phyloP scores from a whole-genome alignment of 2,113 vertebrate species.

The Hyaena hyaena region DNA sequence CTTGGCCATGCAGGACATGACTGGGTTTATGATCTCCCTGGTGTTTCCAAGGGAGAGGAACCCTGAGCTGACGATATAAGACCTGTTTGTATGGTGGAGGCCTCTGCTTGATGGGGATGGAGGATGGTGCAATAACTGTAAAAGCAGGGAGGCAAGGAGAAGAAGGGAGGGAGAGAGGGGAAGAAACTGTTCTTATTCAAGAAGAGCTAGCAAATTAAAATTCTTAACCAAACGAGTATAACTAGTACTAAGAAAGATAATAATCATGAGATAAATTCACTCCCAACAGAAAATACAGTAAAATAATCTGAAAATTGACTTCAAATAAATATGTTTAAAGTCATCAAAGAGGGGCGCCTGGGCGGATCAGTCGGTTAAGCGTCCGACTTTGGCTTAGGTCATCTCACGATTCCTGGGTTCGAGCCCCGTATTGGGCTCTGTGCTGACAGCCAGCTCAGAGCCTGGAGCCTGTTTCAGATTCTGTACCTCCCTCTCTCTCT shows the following conservation, averaged over 20 bases:
- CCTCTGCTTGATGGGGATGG: neutral
- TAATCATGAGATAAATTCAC: conserved; percentile 6
- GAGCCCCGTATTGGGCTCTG: too few relatives aligned
- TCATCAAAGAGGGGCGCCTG: neutral
- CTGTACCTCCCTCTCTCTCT: too few relatives aligned
- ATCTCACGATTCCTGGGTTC: too few relatives aligned
- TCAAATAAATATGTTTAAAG: conserved; percentile 17
- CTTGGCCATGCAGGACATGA: neutral
- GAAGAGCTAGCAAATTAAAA: neutral
- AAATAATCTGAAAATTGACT: neutral
- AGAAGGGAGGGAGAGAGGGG: neutral
- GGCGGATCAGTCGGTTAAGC: too few relatives aligned
- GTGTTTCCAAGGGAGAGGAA: neutral
- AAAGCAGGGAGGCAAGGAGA: neutral
- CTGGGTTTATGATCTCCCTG: neutral
- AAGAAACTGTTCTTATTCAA: neutral
- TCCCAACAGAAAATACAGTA: neutral
- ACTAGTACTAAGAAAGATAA: neutral
- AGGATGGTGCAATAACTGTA: neutral
- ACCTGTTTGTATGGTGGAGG: neutral
- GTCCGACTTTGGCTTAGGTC: too few relatives aligned
- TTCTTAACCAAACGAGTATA: neutral
- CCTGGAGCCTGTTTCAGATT: too few relatives aligned
- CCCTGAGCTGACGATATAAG: neutral
- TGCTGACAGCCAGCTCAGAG: too few relatives aligned